Evolutionary conservation across 2,113 vertebrate species (phyloP).

Genomic region (Strix aluco): DNA sequence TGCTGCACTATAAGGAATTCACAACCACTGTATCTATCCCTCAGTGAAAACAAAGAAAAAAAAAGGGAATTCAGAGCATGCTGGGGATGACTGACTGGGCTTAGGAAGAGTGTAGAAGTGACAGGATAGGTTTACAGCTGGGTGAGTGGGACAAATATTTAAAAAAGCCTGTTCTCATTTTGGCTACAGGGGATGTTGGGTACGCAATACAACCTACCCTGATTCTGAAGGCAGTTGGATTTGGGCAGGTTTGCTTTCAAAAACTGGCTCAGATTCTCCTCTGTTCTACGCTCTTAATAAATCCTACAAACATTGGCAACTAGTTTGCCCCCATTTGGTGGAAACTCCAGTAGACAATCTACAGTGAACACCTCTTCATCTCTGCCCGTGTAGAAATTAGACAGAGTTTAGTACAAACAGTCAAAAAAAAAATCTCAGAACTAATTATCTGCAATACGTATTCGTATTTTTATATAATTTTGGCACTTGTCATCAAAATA

Average conservation of each 20-base stretch:
- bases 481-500: slow-evolving; percentile 34
- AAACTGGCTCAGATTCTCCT: background rate
- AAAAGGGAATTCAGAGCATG: background rate
- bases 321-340: background rate
- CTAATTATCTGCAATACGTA: slow-evolving; percentile 42
- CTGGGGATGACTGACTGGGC: background rate
- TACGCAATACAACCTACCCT: background rate
- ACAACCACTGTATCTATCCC: background rate
- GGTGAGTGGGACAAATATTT: background rate
- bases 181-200: background rate
- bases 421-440: background rate
- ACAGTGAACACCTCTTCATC: background rate
- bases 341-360: background rate
- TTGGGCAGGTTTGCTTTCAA: background rate
- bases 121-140: fast-evolving
- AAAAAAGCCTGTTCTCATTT: background rate
- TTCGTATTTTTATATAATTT: slow-evolving; percentile 47
- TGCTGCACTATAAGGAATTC: background rate
- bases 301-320: background rate
- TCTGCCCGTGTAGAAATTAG: background rate
- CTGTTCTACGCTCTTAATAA: background rate
- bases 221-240: background rate
- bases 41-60: background rate
- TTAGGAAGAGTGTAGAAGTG: fast-evolving
- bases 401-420: background rate